Evolutionary conservation across 2,888 invertebrate genomes (phyloP).

Genomic region (Seira ritae): DNA sequence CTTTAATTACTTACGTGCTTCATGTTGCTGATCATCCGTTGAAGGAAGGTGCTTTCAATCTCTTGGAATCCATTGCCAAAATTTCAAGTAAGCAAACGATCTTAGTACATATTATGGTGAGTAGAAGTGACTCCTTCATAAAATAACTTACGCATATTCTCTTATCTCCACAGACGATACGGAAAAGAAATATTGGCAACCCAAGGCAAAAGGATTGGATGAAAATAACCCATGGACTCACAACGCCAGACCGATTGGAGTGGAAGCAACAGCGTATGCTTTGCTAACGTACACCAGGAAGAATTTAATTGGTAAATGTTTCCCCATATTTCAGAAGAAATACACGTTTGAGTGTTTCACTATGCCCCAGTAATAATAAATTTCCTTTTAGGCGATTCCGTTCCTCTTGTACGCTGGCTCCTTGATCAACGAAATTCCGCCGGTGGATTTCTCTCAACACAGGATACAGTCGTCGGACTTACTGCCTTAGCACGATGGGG

Average conservation of each 20-base stretch:
- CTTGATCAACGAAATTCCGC: constrained; percentile 82
- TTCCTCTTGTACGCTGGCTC: constrained; percentile 85
- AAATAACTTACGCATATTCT: too few species aligned
- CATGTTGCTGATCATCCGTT: constrained; percentile 85
- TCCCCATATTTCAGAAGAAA: too few species aligned
- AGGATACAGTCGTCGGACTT: constrained; percentile 77
- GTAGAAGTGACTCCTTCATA: too few species aligned
- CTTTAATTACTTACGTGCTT: constrained; percentile 86
- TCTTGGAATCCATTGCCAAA: constrained; percentile 79
- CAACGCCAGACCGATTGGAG: constrained; percentile 83
- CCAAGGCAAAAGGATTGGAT: constrained; percentile 78
- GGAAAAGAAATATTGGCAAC: constrained; percentile 89
- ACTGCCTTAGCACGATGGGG: constrained; percentile 86
- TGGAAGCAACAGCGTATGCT: constrained; percentile 93
- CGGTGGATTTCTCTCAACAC: constrained; percentile 85
- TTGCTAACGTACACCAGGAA: constrained; percentile 82
- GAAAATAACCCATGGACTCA: constrained; percentile 82
- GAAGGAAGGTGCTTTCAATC: constrained; percentile 81
- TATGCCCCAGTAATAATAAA: not conserved
- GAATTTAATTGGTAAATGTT: constrained; percentile 76
- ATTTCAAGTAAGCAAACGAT: constrained; percentile 60
- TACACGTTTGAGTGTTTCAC: too few species aligned
- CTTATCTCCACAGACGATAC: constrained; percentile 75
- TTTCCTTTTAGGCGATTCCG: constrained; percentile 74
- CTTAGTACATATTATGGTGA: too few species aligned